Conservation (phyloP, 1,140 invertebrate genomes). For the Solen grandis region DNA sequence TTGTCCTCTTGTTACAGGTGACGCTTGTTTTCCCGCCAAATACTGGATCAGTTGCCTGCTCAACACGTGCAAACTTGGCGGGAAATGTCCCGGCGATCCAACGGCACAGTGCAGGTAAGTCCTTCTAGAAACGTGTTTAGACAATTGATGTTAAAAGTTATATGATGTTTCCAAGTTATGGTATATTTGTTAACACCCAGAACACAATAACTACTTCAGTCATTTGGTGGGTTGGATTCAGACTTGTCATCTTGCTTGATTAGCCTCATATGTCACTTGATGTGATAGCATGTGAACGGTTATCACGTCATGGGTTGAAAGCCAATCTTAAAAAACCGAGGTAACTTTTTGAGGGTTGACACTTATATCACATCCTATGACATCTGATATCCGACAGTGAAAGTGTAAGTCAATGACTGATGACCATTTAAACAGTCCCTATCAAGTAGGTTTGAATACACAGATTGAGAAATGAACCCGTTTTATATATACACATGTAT, state of each 20-base stretch:
- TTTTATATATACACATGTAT: not conserved
- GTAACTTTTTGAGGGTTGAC: too few relatives aligned
- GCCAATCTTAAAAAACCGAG: too few relatives aligned
- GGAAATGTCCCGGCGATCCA: conserved; percentile 39
- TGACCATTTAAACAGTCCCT: too few relatives aligned
- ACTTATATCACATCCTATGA: too few relatives aligned
- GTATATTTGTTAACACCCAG: not conserved
- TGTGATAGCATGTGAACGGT: too few relatives aligned
- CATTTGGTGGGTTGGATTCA: not conserved
- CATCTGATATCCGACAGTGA: too few relatives aligned
- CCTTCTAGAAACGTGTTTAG: not conserved
- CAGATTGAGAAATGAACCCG: not conserved
- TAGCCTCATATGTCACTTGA: too few relatives aligned
- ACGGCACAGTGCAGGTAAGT: conserved; percentile 39
- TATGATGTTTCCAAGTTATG: not conserved
- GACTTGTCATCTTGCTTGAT: not conserved
- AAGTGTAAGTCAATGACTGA: too few relatives aligned
- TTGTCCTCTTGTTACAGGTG: conserved; percentile 2
- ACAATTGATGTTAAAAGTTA: not conserved
- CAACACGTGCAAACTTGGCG: conserved; percentile 43
- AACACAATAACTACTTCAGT: not conserved
- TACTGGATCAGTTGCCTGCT: conserved; percentile 43
- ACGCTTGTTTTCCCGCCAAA: conserved; percentile 41
- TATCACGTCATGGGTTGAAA: too few relatives aligned
- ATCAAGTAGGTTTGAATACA: too few relatives aligned